Percentiles rank a stretch among this genome's conserved stretches.
These are phyloP conservation scores for Drosophila ambigua DNA, from an alignment of 1,140 invertebrate species.

Conservation along the genomic window DNA sequence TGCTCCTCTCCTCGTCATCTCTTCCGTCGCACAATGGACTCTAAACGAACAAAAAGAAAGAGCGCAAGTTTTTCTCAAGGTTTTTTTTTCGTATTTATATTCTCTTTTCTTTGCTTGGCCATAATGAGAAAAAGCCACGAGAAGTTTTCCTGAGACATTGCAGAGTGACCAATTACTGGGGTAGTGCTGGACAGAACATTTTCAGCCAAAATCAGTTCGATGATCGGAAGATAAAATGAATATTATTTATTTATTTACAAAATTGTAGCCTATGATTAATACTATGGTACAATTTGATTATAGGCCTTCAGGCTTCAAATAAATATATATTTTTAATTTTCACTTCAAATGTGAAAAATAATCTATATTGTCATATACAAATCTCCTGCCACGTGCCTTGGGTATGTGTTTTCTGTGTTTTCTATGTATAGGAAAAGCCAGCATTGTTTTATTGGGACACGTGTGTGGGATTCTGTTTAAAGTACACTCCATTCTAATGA, in stretches of 20 bases:
- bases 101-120: constrained; percentile 28
- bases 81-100: constrained; percentile 47
- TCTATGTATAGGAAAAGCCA: constrained; percentile 29
- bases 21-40: constrained; percentile 53
- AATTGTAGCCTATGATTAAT: no score
- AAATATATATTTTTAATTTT: no score
- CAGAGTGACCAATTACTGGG: constrained; percentile 69
- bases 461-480: constrained; percentile 45
- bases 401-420: constrained; percentile 1
- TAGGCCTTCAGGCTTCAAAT: no score
- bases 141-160: constrained; percentile 44
- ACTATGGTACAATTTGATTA: no score
- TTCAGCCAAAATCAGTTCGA: constrained; percentile 2
- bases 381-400: constrained; percentile 31
- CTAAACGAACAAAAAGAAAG: constrained; percentile 59
- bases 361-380: constrained; percentile 1
- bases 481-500: constrained; percentile 20
- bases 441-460: constrained; percentile 21
- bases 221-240: neutral
- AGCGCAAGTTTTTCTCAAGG: constrained; percentile 69
- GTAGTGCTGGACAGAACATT: constrained; percentile 4
- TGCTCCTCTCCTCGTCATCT: constrained; percentile 34
- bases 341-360: no score
- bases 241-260: no score
- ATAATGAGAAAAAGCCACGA: constrained; percentile 69